Conservation (phyloP, 2,113 vertebrate genomes). For the Natator depressus region DNA sequence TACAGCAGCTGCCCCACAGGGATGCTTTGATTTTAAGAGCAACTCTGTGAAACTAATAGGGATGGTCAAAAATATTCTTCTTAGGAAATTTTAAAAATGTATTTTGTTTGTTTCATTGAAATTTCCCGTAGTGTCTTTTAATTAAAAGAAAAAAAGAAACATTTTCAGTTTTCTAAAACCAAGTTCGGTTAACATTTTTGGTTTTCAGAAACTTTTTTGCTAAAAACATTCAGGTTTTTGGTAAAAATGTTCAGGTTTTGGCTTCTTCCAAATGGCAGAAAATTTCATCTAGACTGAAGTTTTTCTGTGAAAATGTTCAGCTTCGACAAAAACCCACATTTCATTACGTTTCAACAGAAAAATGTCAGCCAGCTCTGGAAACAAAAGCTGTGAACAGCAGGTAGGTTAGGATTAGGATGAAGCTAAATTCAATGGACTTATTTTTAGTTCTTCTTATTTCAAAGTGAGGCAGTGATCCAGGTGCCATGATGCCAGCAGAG, state of each 20-base stretch:
- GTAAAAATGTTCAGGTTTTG: not conserved
- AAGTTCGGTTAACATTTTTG: not conserved
- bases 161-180: not conserved
- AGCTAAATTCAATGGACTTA: slow-evolving; percentile 32
- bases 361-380: slow-evolving; percentile 18
- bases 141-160: not conserved
- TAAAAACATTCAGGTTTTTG: fast-evolving
- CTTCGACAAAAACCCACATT: not conserved
- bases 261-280: not conserved
- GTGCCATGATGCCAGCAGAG: slow-evolving; percentile 4
- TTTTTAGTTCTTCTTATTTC: slow-evolving; percentile 57
- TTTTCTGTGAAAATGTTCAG: not conserved
- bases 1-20: not conserved
- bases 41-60: fast-evolving
- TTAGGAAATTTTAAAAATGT: not conserved
- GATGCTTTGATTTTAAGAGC: not conserved
- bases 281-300: not conserved
- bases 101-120: not conserved
- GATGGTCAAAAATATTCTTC: not conserved
- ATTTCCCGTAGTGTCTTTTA: not conserved
- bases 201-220: not conserved
- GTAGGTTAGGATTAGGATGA: not conserved
- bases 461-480: not conserved
- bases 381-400: not conserved
- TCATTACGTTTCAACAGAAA: not conserved